phyloP scores from a whole-genome alignment of 2,113 vertebrate species.

The Prinia subflava region DNA sequence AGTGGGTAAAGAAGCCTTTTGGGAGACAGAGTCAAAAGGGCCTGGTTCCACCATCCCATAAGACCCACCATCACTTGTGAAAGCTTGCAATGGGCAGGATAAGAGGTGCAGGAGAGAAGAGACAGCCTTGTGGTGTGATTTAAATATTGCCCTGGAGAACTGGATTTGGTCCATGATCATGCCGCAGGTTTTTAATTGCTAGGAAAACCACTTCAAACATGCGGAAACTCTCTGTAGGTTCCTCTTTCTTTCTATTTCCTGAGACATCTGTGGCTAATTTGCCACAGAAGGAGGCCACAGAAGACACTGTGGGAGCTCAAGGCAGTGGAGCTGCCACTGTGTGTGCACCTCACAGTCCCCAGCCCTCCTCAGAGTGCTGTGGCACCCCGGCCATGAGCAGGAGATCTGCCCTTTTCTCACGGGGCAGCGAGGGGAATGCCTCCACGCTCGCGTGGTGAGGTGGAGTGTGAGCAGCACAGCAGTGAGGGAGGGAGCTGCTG shows the following conservation, averaged over 20 bases:
- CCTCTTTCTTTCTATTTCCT: background rate
- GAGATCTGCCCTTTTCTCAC: background rate
- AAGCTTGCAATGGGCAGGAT: background rate
- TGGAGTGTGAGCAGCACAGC: background rate
- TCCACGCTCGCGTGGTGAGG: background rate
- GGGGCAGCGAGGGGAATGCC: accelerated
- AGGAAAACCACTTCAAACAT: background rate
- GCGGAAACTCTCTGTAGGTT: background rate
- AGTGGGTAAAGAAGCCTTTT: background rate
- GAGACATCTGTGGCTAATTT: background rate
- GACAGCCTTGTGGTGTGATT: background rate
- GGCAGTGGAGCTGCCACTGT: background rate
- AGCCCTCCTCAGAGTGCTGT: background rate
- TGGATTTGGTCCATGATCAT: background rate
- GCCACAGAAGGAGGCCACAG: background rate
- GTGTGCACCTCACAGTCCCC: background rate
- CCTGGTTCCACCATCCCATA: background rate
- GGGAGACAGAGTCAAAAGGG: background rate
- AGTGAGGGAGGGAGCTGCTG: background rate
- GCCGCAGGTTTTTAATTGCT: background rate
- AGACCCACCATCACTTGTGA: background rate
- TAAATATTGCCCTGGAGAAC: background rate
- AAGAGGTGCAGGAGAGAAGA: background rate
- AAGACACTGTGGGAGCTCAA: accelerated
- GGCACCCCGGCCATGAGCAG: no score